Evolutionary conservation across 2,888 invertebrate genomes (phyloP), one percentile per base, ranked within the genome.

Genomic region (Deladenus siricidicola): DNA sequence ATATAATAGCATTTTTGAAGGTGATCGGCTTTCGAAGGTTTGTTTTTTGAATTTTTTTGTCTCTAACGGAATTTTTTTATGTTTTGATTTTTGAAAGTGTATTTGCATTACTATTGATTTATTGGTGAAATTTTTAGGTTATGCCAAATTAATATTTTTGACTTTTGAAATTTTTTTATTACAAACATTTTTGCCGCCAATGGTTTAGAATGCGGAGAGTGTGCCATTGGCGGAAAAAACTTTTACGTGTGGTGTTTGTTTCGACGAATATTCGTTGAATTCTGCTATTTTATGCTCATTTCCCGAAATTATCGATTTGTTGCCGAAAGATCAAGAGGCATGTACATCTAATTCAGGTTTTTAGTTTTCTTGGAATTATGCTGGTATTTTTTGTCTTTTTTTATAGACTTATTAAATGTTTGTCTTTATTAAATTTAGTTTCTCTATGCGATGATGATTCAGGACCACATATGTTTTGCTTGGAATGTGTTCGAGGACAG

Each of bases 401-500:
- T n/a, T n/a, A n/a, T n/a, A n/a, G n/a, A n/a, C n/a, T n/a, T n/a
- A n/a, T n/a, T n/a, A n/a, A n/a, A n/a, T 34, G 39, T 34, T 34
- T 34, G 39, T 34, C 14, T 10, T 10, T 34, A 34, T 34, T 14
- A 34, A 34, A 34, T 34, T 34, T 10, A 34, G 14, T 10, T 34
- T 8, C 8, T 23, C 17, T 47, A 45, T 39, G 10, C 10, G 26
- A 34, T 28, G 30, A 56, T 19, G 23, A 28, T 28, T 23, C 29
- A 1, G 19, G 3, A 30, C 2, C 43, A 19, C 65, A 65, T 29
- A 45, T 28, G 17, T 65, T 65, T 28, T 65, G 65, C 29, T 23
- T 48, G 21, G 54, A 50, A 14, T 65, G 65, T 55, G 45, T 65
- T 29, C 45, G 62, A 24, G 61, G 66, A 3, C 62, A 61, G 4